Evolutionary conservation across 2,888 invertebrate genomes (phyloP), one percentile per base, ranked within the genome.

Genomic region (Teleiodes luculella): DNA sequence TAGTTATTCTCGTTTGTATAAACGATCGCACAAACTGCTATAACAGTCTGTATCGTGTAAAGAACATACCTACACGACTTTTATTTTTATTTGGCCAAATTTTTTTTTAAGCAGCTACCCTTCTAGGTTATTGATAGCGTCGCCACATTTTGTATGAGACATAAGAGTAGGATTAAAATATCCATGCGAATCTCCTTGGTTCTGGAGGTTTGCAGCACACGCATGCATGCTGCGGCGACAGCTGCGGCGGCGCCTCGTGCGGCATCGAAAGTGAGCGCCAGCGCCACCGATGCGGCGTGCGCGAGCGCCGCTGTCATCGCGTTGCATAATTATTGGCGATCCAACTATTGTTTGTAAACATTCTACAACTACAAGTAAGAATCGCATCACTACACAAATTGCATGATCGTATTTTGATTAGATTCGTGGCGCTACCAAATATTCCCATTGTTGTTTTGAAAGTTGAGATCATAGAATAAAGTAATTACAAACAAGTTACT

Each of bases 321-420:
- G 67, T 89, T 88, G 86, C 87, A 86, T 88, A 88, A 87, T 86
- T 87, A 86, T 75, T 74, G 72, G 76, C 85, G 76, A 82, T 80
- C 79, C 76, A 62, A 80, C 76, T 76, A 84, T 83, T 89, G 88
- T 88, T 88, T 88, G 86, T 86, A 87, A 88, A 88, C 86, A 88
- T 72, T 75, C 71, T 77, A 80, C 80, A 75, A 77, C 71, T 77
- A 80, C 80, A 75, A 78, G 70, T 69, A 71, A 75, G 75, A 76
- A 69, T 39, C 65, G 76, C 64, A 77, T 72, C 73, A 69, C 60
- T 70, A 67, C 70, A 74, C 67, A 66, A 77, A 74, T 78, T 74
- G 84, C 83, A 81, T 85, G 83, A 80, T 74, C 68, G 75, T 72
- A 80, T 80, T 78, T 76, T 70, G 74, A 82, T 79, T 78, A 77